Evolutionary conservation across 1,140 invertebrate species (phyloP), one percentile per base, ranked within the genome.

Genomic region (Meloidogyne exigua): DNA sequence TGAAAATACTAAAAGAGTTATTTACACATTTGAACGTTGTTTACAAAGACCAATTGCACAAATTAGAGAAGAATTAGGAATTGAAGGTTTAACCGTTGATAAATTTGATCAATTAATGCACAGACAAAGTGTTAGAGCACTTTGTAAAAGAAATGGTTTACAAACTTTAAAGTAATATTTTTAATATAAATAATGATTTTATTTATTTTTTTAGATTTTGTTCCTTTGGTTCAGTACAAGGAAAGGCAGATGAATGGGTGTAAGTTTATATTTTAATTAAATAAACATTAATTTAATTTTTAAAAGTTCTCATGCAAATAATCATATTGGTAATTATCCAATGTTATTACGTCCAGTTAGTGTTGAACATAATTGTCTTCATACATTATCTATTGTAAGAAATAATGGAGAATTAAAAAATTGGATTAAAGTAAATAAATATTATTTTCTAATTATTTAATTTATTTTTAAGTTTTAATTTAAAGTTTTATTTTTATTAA

Each of bases 41-140:
- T 68, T 81, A 21, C 80, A 81, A 44, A 67, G 69, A 49, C 73
- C 80, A 25, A 71, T 81, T 63, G 80, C 79, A 4, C 78, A 80
- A 39, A 73, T 80, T 36, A 79, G 80, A 42, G 70, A 72, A 25
- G 80, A 81, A 57, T 65, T 81, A 36, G 77, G 76, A 23, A 76
- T 81, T 15, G 80, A 81, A 25, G 80, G 80, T 12, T 26, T 82
- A 18, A 26, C 26, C 15, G 72, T 68, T 13, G 81, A 81, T 23
- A 78, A 80, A 36, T 83, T 83, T 63, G 81, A 81, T 42, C 81
- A 81, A 68, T 68, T 81, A 68, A 69, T 83, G n/a, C 77, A 82
- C 15, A 63, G 69, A 39, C 84, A 82, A 49, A 80, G 82, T 25
- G 57, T 81, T 44, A 82, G 80, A 32, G 49, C 57, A 15, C 64